A percentile compares a stretch with the other conserved stretches of the same genome.
Evolutionary conservation across 2,888 invertebrate species (phyloP).

Genomic region (Linnaemya vulpina): DNA sequence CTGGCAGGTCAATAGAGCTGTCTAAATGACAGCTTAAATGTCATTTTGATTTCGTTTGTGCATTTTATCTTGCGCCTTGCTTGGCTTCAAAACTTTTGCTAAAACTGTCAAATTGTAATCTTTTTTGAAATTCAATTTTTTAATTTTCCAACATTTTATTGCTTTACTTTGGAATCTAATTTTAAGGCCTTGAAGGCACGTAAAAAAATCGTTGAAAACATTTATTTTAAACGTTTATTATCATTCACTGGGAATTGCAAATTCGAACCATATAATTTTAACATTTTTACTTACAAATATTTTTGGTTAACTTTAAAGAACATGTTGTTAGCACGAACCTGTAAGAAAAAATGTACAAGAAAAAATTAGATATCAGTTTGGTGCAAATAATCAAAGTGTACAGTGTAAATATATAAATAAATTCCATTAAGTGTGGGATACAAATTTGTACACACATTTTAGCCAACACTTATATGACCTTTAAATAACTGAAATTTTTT

Average conservation of each 20-base stretch:
- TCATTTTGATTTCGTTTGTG: conserved; percentile 65
- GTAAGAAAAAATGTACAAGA: conserved; percentile 47
- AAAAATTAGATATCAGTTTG: conserved; percentile 32
- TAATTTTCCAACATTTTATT: conserved; percentile 20
- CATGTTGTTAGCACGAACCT: conserved; percentile 47
- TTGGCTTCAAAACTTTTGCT: conserved; percentile 49
- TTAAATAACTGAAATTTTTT: not conserved
- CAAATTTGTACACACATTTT: not conserved
- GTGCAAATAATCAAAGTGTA: not conserved
- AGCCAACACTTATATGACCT: conserved; percentile 10
- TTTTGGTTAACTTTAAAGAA: not conserved
- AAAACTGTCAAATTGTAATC: conserved; percentile 42
- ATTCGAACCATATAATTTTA: not conserved
- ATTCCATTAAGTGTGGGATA: conserved; percentile 6
- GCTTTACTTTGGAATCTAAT: conserved; percentile 28
- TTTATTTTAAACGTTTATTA: conserved; percentile 47
- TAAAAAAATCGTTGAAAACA: conserved; percentile 20
- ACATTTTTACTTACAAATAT: conserved; percentile 40
- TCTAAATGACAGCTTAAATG: conserved; percentile 71
- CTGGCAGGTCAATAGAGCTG: conserved; percentile 67
- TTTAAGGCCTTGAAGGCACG: not conserved
- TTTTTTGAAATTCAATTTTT: no score
- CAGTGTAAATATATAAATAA: not conserved
- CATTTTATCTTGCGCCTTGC: conserved; percentile 29
- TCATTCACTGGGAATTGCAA: conserved; percentile 35